Conservation (phyloP, 2,888 invertebrate genomes). For the Diarsia rubi region DNA sequence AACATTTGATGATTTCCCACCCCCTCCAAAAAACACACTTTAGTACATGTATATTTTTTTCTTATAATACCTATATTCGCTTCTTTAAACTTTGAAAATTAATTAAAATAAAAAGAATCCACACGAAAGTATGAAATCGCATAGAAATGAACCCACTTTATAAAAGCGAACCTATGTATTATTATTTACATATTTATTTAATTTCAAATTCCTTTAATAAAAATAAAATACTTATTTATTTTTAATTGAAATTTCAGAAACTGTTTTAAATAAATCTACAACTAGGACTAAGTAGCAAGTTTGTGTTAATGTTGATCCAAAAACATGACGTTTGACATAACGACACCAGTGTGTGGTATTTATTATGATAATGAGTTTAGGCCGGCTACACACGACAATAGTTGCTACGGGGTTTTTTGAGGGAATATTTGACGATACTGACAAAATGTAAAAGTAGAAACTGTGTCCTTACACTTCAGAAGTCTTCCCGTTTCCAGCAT, state of each 20-base stretch:
- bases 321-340: conserved; percentile 31
- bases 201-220: too few relatives aligned
- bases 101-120: background rate
- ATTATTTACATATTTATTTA: too few relatives aligned
- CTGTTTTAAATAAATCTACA: background rate
- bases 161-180: too few relatives aligned
- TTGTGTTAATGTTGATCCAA: background rate
- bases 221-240: too few relatives aligned
- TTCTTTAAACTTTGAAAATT: background rate
- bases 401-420: background rate
- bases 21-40: too few relatives aligned
- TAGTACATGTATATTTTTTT: too few relatives aligned
- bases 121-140: background rate
- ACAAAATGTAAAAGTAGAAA: background rate
- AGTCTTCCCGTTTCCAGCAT: too few relatives aligned
- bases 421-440: background rate
- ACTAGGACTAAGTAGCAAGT: background rate
- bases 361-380: conserved; percentile 48
- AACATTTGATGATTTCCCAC: too few relatives aligned
- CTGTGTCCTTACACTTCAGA: background rate
- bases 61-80: too few relatives aligned
- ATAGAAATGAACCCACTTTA: background rate
- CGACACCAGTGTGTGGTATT: conserved; percentile 30
- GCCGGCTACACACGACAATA: conserved; percentile 21
- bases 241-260: too few relatives aligned